Base-by-base conservation (phyloP, 1,140 invertebrate genomes). In the Pygmarrhopalites habei region DNA sequence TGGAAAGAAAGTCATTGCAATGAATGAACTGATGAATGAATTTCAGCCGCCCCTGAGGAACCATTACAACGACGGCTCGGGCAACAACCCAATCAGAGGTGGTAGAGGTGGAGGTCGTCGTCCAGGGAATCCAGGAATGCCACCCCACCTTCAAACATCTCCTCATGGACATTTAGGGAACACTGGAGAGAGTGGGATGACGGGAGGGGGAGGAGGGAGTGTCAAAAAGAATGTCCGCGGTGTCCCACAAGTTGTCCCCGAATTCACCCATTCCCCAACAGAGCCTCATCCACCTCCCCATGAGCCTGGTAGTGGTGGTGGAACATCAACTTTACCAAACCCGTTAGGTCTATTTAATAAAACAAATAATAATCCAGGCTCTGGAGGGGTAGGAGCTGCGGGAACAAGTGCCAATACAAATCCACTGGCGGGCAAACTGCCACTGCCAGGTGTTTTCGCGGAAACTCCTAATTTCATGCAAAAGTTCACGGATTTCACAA, bases 401-500 rank as follows among this genome's bases (percentile, higher is more conserved):
- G 62, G 58, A 62, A 60, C 53, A 68, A 68, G 67, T 66, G 64
- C 67, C 67, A 62, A 72, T 57, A 64, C 67, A 44, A 62, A 72
- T 57, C 66, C 67, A 29, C 66, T 65, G 1, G 60, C 64, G 15
- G 59, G 66, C 39, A 64, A 71, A 66, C 43, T 71, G 2, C 61
- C 65, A 66, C 32, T 71, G 4, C 61, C 65, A 14, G 63, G 67
- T 39, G 65, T 67, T 52, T 69, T 72, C 44, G 62, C 64, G 12
- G 77, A 82, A 7, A 84, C 85, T 19, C 49, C 58, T 23, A 87
- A 87, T 75, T 79, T 89, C 49, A 88, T 88, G 86, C 86, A 88
- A 73, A 89, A 88, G 72, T 83, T 89, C 70, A 83, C 84, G 59
- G 88, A 90, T 73, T 88, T 90, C 77, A 79, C 81, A 0, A 87